These are phyloP conservation scores for Ophiodon elongatus DNA, from an alignment of 2,113 vertebrate genomes.

Conservation along the genomic window DNA sequence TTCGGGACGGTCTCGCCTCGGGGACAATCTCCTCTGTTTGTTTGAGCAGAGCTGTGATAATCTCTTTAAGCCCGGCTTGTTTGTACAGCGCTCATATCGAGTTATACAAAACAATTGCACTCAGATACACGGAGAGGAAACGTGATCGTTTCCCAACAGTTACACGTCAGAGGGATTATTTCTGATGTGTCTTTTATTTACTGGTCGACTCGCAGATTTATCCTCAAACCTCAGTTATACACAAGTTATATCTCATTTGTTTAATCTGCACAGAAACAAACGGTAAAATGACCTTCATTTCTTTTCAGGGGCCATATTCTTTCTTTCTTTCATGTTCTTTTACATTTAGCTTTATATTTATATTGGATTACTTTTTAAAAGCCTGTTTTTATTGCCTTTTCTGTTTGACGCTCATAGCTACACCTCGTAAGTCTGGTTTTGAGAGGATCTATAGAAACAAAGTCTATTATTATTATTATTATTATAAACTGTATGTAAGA, in stretches of 20 bases:
- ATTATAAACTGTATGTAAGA: background rate
- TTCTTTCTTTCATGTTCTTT: background rate
- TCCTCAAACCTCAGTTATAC: background rate
- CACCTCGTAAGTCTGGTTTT: background rate
- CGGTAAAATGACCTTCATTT: no score
- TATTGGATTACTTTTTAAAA: background rate
- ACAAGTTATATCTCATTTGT: background rate
- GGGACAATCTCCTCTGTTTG: slow-evolving; percentile 41
- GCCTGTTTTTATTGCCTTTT: no score
- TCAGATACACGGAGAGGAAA: background rate
- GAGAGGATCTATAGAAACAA: background rate
- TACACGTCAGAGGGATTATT: background rate
- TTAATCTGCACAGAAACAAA: background rate
- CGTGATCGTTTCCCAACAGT: background rate
- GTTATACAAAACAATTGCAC: background rate
- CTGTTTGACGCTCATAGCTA: no score
- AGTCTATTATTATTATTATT: background rate
- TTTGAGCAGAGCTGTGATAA: slow-evolving; percentile 47
- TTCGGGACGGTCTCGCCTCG: slow-evolving; percentile 16
- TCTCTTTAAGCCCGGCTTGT: slow-evolving; percentile 17
- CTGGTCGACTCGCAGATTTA: no score
- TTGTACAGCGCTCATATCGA: slow-evolving; percentile 27
- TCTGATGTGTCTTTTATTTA: background rate
- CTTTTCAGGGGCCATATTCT: no score
- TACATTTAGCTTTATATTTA: no score